Base-by-base conservation (phyloP, 2,888 invertebrate species). In the Peribatodes rhomboidaria region DNA sequence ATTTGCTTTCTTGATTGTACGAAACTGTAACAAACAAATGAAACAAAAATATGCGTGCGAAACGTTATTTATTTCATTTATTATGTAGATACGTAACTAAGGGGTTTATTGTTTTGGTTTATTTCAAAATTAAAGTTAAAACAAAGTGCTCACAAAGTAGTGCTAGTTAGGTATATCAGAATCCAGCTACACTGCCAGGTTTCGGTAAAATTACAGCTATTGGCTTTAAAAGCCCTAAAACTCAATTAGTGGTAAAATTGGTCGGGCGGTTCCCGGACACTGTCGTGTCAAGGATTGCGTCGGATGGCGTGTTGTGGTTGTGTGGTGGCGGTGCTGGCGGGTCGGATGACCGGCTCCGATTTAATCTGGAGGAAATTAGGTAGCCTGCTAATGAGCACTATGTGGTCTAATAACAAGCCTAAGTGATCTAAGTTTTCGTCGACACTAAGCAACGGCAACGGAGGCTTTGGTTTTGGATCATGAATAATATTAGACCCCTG, bases 191-290 rank as follows among this genome's bases (percentile, higher is more conserved):
- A 27, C 27, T 27, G 14, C n/a, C 10, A n/a, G 14, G 8, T 31
- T 35, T 33, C 16, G 13, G 18, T 11, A 18, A 33, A 50, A 35
- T 27, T 27, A 0, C 2, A 27, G 27, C 20, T 44, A 20, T 44
- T 35, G 10, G 55, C 18, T 31, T 54, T 11, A 33, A 42, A 31
- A 69, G 79, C 79, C 79, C 73, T 72, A 77, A 80, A 84, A 84
- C 78, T 79, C 81, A 81, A 84, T 85, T 83, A 80, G 74, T 70
- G 75, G 63, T 68, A 33, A 76, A 80, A 79, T 80, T 76, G 76
- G 74, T 64, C 68, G 68, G 65, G 41, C 59, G 58, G 69, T 68
- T 66, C 35, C 39, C 63, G 70, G 66, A 67, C 64, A 70, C 68
- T 56, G 27, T n/a, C 60, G 54, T 76, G 78, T 79, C 78, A 79